A percentile compares a stretch with the other conserved stretches of the same genome.
Conservation (phyloP, 2,888 invertebrate genomes). For the Patella pellucida region DNA sequence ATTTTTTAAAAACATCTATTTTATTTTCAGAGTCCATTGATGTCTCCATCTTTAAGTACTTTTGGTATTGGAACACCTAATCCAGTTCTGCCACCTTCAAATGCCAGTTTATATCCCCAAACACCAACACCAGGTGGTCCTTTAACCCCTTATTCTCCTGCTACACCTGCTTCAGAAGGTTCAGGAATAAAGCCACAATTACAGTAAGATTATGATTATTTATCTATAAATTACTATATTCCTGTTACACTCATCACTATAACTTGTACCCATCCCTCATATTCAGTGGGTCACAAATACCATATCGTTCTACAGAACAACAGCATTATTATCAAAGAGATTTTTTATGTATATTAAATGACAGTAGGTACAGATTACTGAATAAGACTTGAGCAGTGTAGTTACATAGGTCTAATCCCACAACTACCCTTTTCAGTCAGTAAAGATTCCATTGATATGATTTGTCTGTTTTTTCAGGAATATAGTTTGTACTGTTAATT, state of each 20-base stretch:
- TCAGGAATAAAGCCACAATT: slow-evolving; percentile 93
- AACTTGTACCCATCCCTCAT: too few species aligned
- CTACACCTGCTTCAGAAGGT: slow-evolving; percentile 81
- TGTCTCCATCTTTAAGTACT: slow-evolving; percentile 56
- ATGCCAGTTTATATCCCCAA: slow-evolving; percentile 57
- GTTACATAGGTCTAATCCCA: too few species aligned
- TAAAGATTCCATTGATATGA: too few species aligned
- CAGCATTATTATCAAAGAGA: too few species aligned
- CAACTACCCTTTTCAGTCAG: too few species aligned
- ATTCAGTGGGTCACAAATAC: too few species aligned
- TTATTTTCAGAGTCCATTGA: slow-evolving; percentile 55
- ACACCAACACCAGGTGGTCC: slow-evolving; percentile 77
- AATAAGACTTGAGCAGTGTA: too few species aligned
- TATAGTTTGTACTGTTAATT: slow-evolving; percentile 97
- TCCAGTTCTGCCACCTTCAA: slow-evolving; percentile 62
- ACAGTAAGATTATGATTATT: slow-evolving; percentile 77
- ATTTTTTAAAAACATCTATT: neutral
- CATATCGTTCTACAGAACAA: too few species aligned
- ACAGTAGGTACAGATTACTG: too few species aligned
- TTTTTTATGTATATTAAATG: too few species aligned
- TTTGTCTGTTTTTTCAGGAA: slow-evolving; percentile 78
- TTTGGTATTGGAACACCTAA: slow-evolving; percentile 55
- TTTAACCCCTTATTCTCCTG: slow-evolving; percentile 78
- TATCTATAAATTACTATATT: neutral
- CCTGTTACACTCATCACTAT: too few species aligned